Evolutionary conservation across 2,113 vertebrate species (phyloP).

Genomic region (Gymnocephalus cernua): DNA sequence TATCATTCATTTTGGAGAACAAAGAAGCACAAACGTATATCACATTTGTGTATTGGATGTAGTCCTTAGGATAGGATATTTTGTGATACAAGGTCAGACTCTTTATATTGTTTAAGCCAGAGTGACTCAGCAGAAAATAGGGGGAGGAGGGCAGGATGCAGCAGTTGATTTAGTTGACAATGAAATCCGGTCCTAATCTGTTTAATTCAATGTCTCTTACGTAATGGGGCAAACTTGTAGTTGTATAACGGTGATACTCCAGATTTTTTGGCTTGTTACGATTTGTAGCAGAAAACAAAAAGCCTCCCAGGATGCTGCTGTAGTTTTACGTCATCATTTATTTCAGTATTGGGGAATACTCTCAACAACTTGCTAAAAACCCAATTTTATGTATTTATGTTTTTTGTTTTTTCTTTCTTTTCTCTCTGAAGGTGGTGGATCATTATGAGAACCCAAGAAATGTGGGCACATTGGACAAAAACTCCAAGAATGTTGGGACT

Average conservation of each 20-base stretch:
- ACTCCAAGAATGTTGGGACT: constrained; percentile 93
- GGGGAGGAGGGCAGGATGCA: constrained; percentile 21
- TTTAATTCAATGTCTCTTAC: constrained; percentile 50
- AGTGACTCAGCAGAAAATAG: constrained; percentile 67
- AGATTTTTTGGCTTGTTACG: background rate
- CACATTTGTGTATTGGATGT: background rate
- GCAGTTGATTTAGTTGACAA: constrained; percentile 36
- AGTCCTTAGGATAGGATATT: background rate
- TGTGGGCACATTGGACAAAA: constrained; percentile 93
- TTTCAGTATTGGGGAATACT: background rate
- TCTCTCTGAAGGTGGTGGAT: constrained; percentile 90
- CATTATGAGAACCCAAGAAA: constrained; percentile 99
- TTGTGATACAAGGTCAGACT: background rate
- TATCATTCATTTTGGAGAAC: background rate
- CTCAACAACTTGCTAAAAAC: background rate
- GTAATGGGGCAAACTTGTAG: background rate
- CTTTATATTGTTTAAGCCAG: constrained; percentile 29
- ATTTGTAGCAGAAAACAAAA: background rate
- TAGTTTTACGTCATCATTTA: background rate
- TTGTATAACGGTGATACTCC: constrained; percentile 33
- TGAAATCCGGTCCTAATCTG: constrained; percentile 56
- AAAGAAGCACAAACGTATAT: background rate
- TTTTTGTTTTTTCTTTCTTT: background rate
- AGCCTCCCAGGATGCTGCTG: background rate
- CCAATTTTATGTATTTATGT: background rate